Percentiles rank a stretch among this genome's conserved stretches.
phyloP scores from a whole-genome alignment of 2,888 invertebrate species.

The Tetragnatha montana region DNA sequence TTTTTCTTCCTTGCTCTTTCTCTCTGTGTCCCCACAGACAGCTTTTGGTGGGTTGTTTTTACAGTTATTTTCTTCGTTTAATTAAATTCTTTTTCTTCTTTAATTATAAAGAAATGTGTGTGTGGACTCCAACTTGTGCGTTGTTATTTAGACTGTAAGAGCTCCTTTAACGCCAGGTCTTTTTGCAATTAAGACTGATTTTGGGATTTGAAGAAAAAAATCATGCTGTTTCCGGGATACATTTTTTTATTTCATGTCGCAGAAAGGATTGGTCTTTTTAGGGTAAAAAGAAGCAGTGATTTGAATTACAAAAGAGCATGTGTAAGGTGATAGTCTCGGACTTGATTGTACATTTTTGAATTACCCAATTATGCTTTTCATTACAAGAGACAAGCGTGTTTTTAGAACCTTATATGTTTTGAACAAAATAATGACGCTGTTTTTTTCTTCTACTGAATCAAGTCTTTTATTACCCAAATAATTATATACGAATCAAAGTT shows the following conservation, averaged over 20 bases:
- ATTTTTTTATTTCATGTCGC: neutral
- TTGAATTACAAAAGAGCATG: too few species aligned
- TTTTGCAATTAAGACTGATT: slow-evolving; percentile 40
- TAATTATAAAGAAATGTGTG: slow-evolving; percentile 16
- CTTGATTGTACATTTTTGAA: too few species aligned
- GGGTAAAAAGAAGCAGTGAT: too few species aligned
- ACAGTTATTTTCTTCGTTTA: slow-evolving; percentile 20
- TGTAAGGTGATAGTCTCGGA: too few species aligned
- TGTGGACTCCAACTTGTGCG: neutral
- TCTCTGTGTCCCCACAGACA: neutral
- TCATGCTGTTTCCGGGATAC: neutral
- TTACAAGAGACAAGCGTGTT: too few species aligned
- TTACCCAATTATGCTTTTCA: too few species aligned
- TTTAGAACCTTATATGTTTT: too few species aligned
- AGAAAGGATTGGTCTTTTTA: neutral
- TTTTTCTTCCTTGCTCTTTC: slow-evolving; percentile 36
- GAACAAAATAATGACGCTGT: too few species aligned
- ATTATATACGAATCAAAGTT: too few species aligned
- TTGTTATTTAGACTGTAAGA: neutral
- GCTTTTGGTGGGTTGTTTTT: slow-evolving; percentile 8
- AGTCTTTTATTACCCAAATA: too few species aligned
- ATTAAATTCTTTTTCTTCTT: slow-evolving; percentile 32
- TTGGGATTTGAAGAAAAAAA: neutral
- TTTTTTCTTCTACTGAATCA: too few species aligned
- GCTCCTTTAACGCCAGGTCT: neutral